A percentile compares a stretch with the other conserved stretches of the same genome.
Evolutionary conservation across 2,113 vertebrate species (phyloP).

Genomic region (Todiramphus saurophagus): DNA sequence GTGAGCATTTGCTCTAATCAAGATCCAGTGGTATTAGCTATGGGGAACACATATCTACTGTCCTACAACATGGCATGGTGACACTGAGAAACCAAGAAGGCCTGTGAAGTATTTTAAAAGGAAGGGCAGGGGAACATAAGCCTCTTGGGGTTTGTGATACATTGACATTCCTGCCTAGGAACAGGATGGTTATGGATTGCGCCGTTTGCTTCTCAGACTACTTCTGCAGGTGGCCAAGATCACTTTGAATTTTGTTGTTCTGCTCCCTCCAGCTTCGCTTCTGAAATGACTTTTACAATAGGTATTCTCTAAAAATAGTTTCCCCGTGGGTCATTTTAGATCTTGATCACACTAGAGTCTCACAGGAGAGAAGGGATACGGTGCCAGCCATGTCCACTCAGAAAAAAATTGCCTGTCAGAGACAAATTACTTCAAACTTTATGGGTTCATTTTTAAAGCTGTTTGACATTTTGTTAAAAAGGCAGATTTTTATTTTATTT

Average conservation of each 20-base stretch:
- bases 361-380: not conserved
- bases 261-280: not conserved
- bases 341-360: not conserved
- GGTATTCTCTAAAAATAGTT: not conserved
- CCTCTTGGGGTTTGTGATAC: not conserved
- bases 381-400: not conserved
- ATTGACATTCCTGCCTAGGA: not conserved
- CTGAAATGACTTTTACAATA: not conserved
- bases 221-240: not conserved
- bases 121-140: not conserved
- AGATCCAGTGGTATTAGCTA: not conserved
- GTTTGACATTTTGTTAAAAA: not conserved
- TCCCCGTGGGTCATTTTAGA: not conserved
- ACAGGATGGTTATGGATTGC: not conserved
- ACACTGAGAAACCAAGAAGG: not conserved
- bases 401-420: not conserved
- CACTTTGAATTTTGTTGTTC: not conserved
- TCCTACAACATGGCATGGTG: not conserved
- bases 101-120: not conserved
- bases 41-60: not conserved
- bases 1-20: not conserved
- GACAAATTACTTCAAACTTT: conserved; percentile 44
- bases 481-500: not conserved
- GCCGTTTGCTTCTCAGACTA: not conserved
- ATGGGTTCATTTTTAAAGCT: not conserved